Base-by-base conservation (phyloP, 2,888 invertebrate species). In the Steinernema carpocapsae region DNA sequence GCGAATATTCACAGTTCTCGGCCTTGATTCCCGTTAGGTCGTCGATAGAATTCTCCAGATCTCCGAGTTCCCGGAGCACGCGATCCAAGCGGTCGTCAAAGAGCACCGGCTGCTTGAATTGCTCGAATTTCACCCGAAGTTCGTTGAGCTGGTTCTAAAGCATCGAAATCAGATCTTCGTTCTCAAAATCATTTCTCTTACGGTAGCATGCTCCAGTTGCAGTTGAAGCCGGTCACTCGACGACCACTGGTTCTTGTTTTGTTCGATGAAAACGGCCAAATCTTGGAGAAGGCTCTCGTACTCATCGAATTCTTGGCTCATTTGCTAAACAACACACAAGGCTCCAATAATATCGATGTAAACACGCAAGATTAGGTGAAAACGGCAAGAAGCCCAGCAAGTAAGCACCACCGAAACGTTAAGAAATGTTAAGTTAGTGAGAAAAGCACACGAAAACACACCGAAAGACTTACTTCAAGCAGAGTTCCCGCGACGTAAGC, bases 21-120 rank as follows among this genome's bases (percentile, higher is more conserved):
- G 80, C 78, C 72, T 75, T 72, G 42, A 78, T 72, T 45, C 80
- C 79, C 0, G 83, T 81, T 45, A 83, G 77, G 46, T 85, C 86
- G 71, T 85, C 85, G 10, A 85, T 76, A 7, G 82, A 77, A 56
- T 79, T 80, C 75, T 86, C 85, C 10, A 83, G 75, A 42, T 82
- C 80, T 7, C 78, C 76, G 6, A 85, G 72, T 1, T 71, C 59
- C 45, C 75, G 48, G 24, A 73, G 71, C 22, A 48, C 64, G 29
- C 73, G 72, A 3, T 73, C 71, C 22, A 78, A 26, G 22, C 76
- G 51, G 56, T 82, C 84, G 51, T 80, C 79, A 64, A 85, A 81
- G 0, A 76, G 75, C 52, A 83, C 83, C 3, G 86, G 86, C 14
- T 84, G 79, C 74, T 84, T 86, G 79, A 86, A 85, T 56, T 74